Conservation (phyloP, 2,113 vertebrate species). For the Meles meles region DNA sequence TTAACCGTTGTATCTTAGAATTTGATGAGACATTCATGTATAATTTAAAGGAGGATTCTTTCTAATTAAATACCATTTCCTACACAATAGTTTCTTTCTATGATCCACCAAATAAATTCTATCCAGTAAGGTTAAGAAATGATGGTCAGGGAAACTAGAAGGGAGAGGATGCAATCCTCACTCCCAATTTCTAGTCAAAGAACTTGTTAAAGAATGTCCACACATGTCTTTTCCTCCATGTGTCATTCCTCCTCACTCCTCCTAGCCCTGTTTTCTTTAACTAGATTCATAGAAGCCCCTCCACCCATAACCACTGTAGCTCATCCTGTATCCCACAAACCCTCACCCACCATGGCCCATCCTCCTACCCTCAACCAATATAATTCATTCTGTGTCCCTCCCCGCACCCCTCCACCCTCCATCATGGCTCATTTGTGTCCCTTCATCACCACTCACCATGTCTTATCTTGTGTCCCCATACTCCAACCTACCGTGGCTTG, state of each 20-base stretch:
- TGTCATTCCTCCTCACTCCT: neutral
- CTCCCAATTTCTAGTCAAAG: neutral
- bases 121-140: neutral
- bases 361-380: neutral
- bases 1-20: neutral
- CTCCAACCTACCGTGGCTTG: neutral
- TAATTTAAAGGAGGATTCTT: neutral
- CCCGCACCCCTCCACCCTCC: neutral
- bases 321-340: neutral
- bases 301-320: fast-evolving
- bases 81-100: neutral
- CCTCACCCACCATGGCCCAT: neutral
- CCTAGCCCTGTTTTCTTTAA: neutral
- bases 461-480: neutral
- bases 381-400: neutral
- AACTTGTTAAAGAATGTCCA: too few species aligned
- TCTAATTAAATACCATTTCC: neutral
- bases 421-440: neutral
- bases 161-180: neutral
- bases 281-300: too few species aligned
- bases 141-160: neutral
- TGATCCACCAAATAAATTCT: neutral
- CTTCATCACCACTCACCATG: neutral
- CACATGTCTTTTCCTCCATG: neutral
- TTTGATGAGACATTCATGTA: neutral